phyloP scores from a whole-genome alignment of 1,140 invertebrate genomes.

The Mycetomoellerius zeteki region DNA sequence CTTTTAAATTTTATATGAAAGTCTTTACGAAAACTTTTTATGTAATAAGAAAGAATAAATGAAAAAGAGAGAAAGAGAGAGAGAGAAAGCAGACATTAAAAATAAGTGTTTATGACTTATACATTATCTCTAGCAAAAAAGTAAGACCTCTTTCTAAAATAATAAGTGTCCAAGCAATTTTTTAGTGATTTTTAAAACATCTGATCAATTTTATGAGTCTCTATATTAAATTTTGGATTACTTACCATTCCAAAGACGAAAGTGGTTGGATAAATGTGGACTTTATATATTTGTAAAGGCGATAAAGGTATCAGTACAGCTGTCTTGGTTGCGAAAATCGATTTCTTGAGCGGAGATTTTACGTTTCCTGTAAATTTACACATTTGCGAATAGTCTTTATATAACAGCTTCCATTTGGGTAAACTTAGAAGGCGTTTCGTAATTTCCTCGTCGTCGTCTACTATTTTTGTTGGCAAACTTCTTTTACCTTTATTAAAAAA shows the following conservation, averaged over 20 bases:
- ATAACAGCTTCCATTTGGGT: slow-evolving; percentile 35
- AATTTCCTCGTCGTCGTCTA: slow-evolving; percentile 35
- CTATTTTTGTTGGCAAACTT: neutral
- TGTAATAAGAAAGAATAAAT: neutral
- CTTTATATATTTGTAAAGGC: slow-evolving; percentile 79
- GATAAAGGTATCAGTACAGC: slow-evolving; percentile 76
- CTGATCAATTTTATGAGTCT: neutral
- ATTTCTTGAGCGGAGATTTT: neutral
- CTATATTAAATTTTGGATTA: neutral
- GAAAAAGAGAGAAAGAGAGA: neutral
- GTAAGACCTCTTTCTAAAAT: neutral
- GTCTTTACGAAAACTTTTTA: neutral
- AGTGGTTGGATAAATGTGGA: slow-evolving; percentile 76
- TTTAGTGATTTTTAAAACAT: neutral
- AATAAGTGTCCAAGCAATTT: neutral
- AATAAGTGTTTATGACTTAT: neutral
- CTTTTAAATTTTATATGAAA: neutral
- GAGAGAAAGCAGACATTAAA: neutral
- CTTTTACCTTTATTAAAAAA: slow-evolving; percentile 18
- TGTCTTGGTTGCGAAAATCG: neutral
- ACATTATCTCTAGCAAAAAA: neutral
- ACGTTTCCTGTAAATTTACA: neutral
- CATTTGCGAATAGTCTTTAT: slow-evolving; percentile 4
- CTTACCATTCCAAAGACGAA: slow-evolving; percentile 79
- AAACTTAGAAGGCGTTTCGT: neutral